Evolutionary conservation across 2,113 vertebrate genomes (phyloP), one percentile per base, ranked within the genome.

Genomic region (Strix aluco): DNA sequence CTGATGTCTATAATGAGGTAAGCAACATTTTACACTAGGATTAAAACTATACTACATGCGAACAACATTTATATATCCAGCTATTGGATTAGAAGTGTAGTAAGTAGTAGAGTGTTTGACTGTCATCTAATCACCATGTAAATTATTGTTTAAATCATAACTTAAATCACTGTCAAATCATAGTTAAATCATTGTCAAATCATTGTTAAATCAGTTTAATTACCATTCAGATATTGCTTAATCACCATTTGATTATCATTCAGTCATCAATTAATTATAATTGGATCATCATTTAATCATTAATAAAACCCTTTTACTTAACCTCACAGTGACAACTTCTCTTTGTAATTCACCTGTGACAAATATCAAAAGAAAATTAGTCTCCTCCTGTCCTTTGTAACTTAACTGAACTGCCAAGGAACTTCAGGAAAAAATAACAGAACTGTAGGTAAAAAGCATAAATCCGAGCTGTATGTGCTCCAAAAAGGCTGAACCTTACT

Each of bases 1-100:
- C n/a, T 38, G 40, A 23, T 67, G 11, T 30, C 46, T 82, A 3
- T n/a, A 71, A 74, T 0, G 0, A 62, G 11, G 10, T 30, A 61
- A 62, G 32, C 2, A 3, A 15, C 6, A 71, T 26, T 70, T 57
- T 85, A 44, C 13, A 40, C 13, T 49, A 30, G 19, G 16, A 4
- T 13, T 80, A 54, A 85, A 66, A 78, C 5, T 42, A 10, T 36
- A n/a, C 10, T 4, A 2, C 61, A 4, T 49, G 6, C 15, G 57
- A 52, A 6, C 2, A 6, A 72, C 11, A 38, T 55, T 46, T 19
- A 36, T 8, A 55, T 38, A 59, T 16, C 3, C 25, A 54, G 10
- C 7, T 55, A 25, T 38, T 38, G 38, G 38, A 47, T 47, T 81
- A 61, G 32, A 51, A 59, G 21, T 36, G 4, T n/a, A 42, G 15